Evolutionary conservation across 1,140 invertebrate species (phyloP).

Genomic region (Maniola jurtina): DNA sequence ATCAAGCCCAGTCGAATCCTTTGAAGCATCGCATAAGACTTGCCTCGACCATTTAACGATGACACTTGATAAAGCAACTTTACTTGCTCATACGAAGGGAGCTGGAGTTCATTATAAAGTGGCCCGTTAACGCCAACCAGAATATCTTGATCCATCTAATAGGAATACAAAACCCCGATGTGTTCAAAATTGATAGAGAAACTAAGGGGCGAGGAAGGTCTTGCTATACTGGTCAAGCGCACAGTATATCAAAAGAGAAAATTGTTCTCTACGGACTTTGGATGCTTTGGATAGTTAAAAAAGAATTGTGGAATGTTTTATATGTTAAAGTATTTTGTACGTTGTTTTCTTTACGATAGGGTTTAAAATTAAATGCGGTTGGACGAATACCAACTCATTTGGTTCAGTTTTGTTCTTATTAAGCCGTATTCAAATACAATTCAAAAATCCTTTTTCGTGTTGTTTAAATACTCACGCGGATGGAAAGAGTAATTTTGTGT

Average conservation of each 20-base stretch:
- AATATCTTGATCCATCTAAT: constrained; percentile 1
- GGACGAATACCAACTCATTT: constrained; percentile 20
- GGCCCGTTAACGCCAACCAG: constrained; percentile 8
- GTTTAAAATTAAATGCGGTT: constrained; percentile 5
- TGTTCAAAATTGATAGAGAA: background rate
- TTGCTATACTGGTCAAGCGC: constrained; percentile 1
- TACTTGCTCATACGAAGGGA: constrained; percentile 15
- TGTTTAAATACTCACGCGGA: constrained; percentile 16
- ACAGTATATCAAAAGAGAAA: constrained; percentile 24
- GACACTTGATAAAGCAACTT: constrained; percentile 17
- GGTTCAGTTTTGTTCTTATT: constrained; percentile 25
- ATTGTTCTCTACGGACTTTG: constrained; percentile 25
- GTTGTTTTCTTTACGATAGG: constrained; percentile 5
- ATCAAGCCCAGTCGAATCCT: constrained; percentile 14
- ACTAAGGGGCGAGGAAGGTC: constrained; percentile 2
- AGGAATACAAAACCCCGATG: background rate
- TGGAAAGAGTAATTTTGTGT: constrained; percentile 5
- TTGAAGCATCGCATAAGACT: constrained; percentile 18
- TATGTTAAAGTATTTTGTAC: constrained; percentile 7
- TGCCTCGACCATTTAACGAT: constrained; percentile 8
- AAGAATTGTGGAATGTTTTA: constrained; percentile 16
- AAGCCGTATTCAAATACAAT: constrained; percentile 25
- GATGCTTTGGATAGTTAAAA: constrained; percentile 28
- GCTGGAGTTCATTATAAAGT: constrained; percentile 21
- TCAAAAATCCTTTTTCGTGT: constrained; percentile 14